Evolutionary conservation across 2,113 vertebrate genomes (phyloP), one percentile per base, ranked within the genome.

Genomic region (Lasiurus borealis): DNA sequence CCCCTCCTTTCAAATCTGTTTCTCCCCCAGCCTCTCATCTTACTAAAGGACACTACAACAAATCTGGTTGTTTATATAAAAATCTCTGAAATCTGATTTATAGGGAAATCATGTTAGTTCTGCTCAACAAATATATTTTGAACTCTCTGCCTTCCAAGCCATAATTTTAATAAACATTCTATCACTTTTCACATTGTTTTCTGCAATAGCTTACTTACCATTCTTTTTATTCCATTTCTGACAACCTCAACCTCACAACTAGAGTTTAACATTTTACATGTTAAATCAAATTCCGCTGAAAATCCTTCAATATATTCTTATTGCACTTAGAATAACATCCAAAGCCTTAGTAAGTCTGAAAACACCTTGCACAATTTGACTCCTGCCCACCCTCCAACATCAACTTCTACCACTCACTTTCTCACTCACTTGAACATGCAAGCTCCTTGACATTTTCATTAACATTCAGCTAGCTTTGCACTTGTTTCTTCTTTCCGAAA

Each of bases 171-270:
- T 31, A 10, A 23, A 31, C 21, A 48, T 6, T 19, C 62, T 69
- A 23, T 31, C 31, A 16, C 8, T 27, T 78, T 36, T 71, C 23
- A 57, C 25, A 21, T 16, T 72, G 2, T 25, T 69, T 62, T 16
- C 46, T 80, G 19, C 3, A 72, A n/a, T 23, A 19, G 2, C 19
- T 19, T 54, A 19, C 7, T 50, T 62, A 62, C 15, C n/a, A 5
- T 29, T 18, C 11, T 40, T 59, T 16, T 71, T 52, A 59, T n/a
- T 83, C 11, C 34, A 29, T 27, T 64, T 6, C 36, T 52, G 16
- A 2, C 3, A 19, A 10, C 6, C n/a, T 8, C n/a, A 71, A 31
- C 8, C 7, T 54, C 18, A 4, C 7, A 76, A 1, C 6, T 6
- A 52, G 40, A 69, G 62, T 50, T 19, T 21, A 62, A 62, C 59